These are phyloP conservation scores for Serranus cabrilla DNA, from an alignment of 2,797 vertebrate genomes.

Conservation along the genomic window DNA sequence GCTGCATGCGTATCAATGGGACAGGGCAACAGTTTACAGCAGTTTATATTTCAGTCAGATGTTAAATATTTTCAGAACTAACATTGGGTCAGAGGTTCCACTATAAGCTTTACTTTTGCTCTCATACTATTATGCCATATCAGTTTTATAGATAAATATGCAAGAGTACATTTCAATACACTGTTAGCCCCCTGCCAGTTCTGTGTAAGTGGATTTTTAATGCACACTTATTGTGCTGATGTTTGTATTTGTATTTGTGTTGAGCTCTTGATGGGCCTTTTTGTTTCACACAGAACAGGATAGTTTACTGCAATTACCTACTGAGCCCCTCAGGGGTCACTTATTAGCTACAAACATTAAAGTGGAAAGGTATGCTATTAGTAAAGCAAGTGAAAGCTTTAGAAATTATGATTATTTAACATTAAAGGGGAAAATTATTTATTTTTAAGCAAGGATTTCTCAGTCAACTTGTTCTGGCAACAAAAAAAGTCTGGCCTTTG, in stretches of 20 bases:
- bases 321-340: slow-evolving; percentile 52
- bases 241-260: slow-evolving; percentile 47
- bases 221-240: slow-evolving; percentile 30
- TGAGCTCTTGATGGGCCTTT: slow-evolving; percentile 37
- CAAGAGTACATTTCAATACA: slow-evolving; percentile 45
- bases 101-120: slow-evolving; percentile 40
- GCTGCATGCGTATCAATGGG: neutral
- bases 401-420: slow-evolving; percentile 61
- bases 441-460: slow-evolving; percentile 51
- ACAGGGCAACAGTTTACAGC: slow-evolving; percentile 23
- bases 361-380: slow-evolving; percentile 20
- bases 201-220: slow-evolving; percentile 27
- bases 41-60: slow-evolving; percentile 38
- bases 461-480: slow-evolving; percentile 30
- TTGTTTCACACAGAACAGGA: slow-evolving; percentile 35
- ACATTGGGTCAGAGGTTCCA: slow-evolving; percentile 48
- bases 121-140: slow-evolving; percentile 7
- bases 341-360: slow-evolving; percentile 16
- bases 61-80: slow-evolving; percentile 53
- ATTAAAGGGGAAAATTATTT: slow-evolving; percentile 51
- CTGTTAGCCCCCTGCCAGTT: slow-evolving; percentile 26
- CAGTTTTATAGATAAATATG: slow-evolving; percentile 35
- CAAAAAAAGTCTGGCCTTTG: slow-evolving; percentile 18
- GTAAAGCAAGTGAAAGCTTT: slow-evolving; percentile 18
- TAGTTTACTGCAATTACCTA: slow-evolving; percentile 60